phyloP scores from a whole-genome alignment of 2,888 invertebrate genomes.

The Lissocephala sabroskyi region DNA sequence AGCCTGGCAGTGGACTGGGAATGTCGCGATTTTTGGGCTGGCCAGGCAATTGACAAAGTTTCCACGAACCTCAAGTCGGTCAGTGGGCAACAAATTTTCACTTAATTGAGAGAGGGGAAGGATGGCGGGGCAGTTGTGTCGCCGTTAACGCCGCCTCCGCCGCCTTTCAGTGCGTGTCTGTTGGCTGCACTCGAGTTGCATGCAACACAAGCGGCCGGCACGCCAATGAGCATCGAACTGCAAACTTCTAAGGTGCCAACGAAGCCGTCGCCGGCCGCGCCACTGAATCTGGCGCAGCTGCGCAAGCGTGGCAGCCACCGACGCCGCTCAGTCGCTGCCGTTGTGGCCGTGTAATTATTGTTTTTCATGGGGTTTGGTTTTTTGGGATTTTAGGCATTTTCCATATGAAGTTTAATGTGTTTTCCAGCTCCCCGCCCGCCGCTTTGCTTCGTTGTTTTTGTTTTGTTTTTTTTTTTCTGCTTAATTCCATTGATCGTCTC shows the following conservation, averaged over 20 bases:
- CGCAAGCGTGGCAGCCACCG: constrained; percentile 5
- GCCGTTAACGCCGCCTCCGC: not conserved
- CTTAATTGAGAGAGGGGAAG: no score
- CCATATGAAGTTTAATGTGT: constrained; percentile 40
- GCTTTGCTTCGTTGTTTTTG: constrained; percentile 14
- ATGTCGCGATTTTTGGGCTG: no score
- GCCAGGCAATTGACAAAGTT: not conserved
- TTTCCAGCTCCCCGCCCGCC: constrained; percentile 24
- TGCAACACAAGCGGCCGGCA: no score
- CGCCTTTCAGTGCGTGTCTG: constrained; percentile 30
- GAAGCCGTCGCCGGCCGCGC: no score
- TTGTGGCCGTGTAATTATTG: constrained; percentile 58
- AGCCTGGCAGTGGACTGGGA: not conserved
- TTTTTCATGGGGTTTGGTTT: constrained; percentile 71
- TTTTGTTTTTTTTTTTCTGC: constrained; percentile 48
- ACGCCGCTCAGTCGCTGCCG: constrained; percentile 13
- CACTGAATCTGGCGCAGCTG: no score
- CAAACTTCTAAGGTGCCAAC: no score
- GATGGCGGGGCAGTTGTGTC: no score
- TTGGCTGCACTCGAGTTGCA: no score
- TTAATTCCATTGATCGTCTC: constrained; percentile 54
- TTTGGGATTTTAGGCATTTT: constrained; percentile 65
- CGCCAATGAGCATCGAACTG: no score
- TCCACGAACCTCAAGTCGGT: constrained; percentile 1
- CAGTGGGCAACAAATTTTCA: constrained; percentile 1